Evolutionary conservation across 2,888 invertebrate species (phyloP).

Genomic region (Ochropacha duplaris): DNA sequence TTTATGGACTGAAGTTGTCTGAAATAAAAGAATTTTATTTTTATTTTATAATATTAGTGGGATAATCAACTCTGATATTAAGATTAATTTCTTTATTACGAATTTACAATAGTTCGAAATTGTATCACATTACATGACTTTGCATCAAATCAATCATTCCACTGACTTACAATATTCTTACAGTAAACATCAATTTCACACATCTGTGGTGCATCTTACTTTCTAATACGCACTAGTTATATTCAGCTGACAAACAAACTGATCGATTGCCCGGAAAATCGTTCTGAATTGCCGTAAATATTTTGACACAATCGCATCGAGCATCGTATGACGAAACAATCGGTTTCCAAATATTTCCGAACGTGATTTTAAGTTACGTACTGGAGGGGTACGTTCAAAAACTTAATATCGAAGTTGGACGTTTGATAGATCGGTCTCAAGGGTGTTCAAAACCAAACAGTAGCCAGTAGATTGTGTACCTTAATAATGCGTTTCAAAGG

Average conservation of each 20-base stretch:
- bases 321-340: slow-evolving; percentile 78
- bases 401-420: slow-evolving; percentile 62
- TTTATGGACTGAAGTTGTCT: no score
- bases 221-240: slow-evolving; percentile 40
- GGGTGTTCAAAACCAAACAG: slow-evolving; percentile 57
- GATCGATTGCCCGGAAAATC: slow-evolving; percentile 78
- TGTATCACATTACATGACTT: slow-evolving; percentile 12
- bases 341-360: slow-evolving; percentile 55
- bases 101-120: not conserved
- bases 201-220: slow-evolving; percentile 52
- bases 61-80: no score
- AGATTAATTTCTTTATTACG: no score
- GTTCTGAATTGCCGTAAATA: slow-evolving; percentile 72
- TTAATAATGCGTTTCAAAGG: slow-evolving; percentile 49
- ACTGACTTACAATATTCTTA: slow-evolving; percentile 49
- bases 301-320: slow-evolving; percentile 74
- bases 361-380: slow-evolving; percentile 29
- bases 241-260: slow-evolving; percentile 36
- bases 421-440: slow-evolving; percentile 76
- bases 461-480: slow-evolving; percentile 46
- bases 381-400: slow-evolving; percentile 59
- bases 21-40: no score
- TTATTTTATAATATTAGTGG: no score
- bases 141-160: slow-evolving; percentile 27
- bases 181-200: slow-evolving; percentile 75